Percentiles rank a stretch among this genome's conserved stretches.
These are phyloP conservation scores for Neodon shergylaensis DNA, from an alignment of 2,113 vertebrate species.

Conservation along the genomic window DNA sequence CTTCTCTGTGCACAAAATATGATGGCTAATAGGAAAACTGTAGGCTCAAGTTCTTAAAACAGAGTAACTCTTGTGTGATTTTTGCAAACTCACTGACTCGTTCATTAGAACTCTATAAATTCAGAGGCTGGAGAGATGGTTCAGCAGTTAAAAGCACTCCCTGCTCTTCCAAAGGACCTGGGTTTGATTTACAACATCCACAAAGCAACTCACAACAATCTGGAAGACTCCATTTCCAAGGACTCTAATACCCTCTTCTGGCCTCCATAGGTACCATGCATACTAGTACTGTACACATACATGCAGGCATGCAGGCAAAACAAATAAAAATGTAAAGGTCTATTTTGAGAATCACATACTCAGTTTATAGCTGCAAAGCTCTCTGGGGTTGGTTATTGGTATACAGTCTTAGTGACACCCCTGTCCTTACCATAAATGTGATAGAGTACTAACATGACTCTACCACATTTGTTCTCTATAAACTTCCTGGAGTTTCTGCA, in stretches of 20 bases:
- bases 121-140: neutral
- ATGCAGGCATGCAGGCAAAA: neutral
- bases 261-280: neutral
- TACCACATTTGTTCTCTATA: neutral
- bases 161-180: neutral
- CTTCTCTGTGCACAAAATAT: neutral
- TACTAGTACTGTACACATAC: neutral
- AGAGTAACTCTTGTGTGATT: neutral
- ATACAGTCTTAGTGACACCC: neutral
- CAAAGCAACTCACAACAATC: neutral
- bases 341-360: conserved; percentile 4
- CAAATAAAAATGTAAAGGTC: neutral
- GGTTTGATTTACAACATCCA: neutral
- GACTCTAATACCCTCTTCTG: neutral
- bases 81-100: neutral
- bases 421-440: neutral
- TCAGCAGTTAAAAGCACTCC: too few relatives aligned
- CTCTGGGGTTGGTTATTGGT: neutral
- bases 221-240: neutral
- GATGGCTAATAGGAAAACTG: neutral
- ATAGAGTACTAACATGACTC: too few relatives aligned
- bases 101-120: neutral
- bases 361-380: conserved; percentile 24
- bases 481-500: neutral
- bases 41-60: neutral